A percentile compares a stretch with the other conserved stretches of the same genome.
Conservation (phyloP, 92 coral and sea anemone species). For the Diadumene lineata region DNA sequence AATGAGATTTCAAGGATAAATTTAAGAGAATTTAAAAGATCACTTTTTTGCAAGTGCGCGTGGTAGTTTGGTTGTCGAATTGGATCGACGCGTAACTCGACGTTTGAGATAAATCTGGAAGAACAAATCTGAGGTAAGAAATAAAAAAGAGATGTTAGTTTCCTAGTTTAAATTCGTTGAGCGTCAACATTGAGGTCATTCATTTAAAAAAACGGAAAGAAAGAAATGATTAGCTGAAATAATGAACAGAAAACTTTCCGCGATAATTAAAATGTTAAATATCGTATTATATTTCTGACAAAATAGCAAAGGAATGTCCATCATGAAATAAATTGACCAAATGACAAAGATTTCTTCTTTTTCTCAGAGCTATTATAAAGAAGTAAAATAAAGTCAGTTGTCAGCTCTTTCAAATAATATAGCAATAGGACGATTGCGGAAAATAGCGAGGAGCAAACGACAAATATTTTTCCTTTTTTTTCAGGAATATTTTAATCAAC, state of each 20-base stretch:
- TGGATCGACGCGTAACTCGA: background rate
- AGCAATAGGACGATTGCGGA: no score
- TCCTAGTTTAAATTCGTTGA: background rate
- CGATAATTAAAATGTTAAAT: no score
- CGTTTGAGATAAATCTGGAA: background rate
- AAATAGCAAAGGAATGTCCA: background rate
- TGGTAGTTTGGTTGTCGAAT: background rate
- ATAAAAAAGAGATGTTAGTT: background rate
- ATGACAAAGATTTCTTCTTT: background rate
- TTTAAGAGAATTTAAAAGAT: background rate
- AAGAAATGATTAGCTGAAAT: no score
- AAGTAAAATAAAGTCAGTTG: background rate
- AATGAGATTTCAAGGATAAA: slow-evolving; percentile 14
- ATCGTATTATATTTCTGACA: no score
- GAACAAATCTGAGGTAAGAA: background rate
- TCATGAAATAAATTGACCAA: background rate
- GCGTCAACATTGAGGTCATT: no score
- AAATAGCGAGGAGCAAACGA: no score
- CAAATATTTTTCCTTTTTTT: background rate
- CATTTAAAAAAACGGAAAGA: no score
- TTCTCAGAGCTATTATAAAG: background rate
- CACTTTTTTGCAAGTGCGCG: background rate
- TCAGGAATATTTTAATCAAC: background rate
- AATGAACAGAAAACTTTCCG: no score
- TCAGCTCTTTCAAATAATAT: no score